phyloP scores from a whole-genome alignment of 2,888 invertebrate genomes.

The Bugula neritina region DNA sequence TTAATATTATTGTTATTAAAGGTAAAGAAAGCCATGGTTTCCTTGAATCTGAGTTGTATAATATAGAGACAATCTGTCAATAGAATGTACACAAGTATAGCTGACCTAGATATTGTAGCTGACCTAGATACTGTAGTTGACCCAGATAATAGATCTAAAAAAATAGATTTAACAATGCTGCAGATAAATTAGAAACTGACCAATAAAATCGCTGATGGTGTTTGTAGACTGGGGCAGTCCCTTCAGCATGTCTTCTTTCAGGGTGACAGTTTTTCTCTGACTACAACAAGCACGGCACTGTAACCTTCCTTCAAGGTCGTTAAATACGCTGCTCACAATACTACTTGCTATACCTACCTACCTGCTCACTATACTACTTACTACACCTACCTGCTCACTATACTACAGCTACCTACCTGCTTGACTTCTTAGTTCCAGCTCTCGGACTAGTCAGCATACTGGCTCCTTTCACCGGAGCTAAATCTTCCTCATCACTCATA shows the following conservation, averaged over 20 bases:
- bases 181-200: not conserved
- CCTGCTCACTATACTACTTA: not conserved
- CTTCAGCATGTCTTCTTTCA: slow-evolving; percentile 11
- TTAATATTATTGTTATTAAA: no score
- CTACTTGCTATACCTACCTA: not conserved
- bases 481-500: slow-evolving; percentile 8
- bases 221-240: not conserved
- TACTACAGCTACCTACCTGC: no score
- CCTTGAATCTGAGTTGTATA: no score
- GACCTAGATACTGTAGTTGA: not conserved
- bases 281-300: not conserved
- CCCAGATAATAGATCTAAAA: not conserved
- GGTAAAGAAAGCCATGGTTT: no score
- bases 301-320: not conserved
- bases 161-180: not conserved
- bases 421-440: not conserved
- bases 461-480: slow-evolving; percentile 7
- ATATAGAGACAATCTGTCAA: no score
- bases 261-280: not conserved
- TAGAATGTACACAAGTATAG: no score
- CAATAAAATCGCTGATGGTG: not conserved
- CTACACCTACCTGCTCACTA: no score
- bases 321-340: no score
- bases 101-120: no score
- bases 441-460: slow-evolving; percentile 19